Conservation (phyloP, 37 sponge, comb jelly and placozoan species). For the Crambe crambe region DNA sequence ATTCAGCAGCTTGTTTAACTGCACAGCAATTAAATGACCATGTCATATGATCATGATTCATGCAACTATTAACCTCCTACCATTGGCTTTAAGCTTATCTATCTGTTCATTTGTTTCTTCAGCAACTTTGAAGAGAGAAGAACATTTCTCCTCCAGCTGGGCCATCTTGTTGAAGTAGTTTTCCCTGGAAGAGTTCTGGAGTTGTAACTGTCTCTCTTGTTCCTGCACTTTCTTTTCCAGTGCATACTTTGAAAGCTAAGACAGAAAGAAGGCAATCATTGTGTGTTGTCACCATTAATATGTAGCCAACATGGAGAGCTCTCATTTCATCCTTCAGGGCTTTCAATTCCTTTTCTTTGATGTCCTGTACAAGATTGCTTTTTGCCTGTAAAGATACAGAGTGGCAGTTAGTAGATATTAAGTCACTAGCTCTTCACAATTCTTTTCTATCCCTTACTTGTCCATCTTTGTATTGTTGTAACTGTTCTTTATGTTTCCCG, state of each 20-base stretch:
- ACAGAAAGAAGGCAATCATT: neutral
- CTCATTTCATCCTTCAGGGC: slow-evolving; percentile 77
- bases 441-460: slow-evolving; percentile 24
- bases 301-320: slow-evolving; percentile 52
- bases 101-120: slow-evolving; percentile 44
- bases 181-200: slow-evolving; percentile 61
- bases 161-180: slow-evolving; percentile 32
- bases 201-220: slow-evolving; percentile 65
- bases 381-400: slow-evolving; percentile 7
- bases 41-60: neutral
- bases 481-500: slow-evolving; percentile 31
- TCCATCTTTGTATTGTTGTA: slow-evolving; percentile 59
- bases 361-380: neutral
- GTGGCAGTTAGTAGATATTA: neutral
- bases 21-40: neutral
- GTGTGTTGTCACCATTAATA: neutral
- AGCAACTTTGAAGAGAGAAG: slow-evolving; percentile 18
- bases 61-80: slow-evolving; percentile 24
- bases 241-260: slow-evolving; percentile 53
- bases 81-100: slow-evolving; percentile 52
- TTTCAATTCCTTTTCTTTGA: slow-evolving; percentile 54
- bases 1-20: slow-evolving; percentile 42
- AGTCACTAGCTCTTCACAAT: neutral
- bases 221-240: slow-evolving; percentile 65
- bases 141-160: slow-evolving; percentile 64